These are phyloP conservation scores for Drosophila repletoides DNA, from an alignment of 1,140 invertebrate species.

Conservation along the genomic window DNA sequence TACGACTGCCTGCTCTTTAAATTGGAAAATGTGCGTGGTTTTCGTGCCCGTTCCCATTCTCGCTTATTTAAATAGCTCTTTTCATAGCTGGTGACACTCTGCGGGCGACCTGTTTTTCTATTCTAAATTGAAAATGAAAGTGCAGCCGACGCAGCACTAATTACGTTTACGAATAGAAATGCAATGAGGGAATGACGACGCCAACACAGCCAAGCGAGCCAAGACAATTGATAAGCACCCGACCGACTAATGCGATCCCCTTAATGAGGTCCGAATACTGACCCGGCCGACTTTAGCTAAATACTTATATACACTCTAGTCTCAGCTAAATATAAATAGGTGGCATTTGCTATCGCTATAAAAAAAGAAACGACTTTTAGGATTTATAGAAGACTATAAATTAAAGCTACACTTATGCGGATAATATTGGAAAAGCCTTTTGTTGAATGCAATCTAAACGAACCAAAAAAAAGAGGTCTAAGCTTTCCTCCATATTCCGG, in stretches of 20 bases:
- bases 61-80: conserved; percentile 27
- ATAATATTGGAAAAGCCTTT: too few species aligned
- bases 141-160: conserved; percentile 42
- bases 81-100: not conserved
- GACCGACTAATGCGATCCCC: not conserved
- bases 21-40: conserved; percentile 34
- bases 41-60: too few species aligned
- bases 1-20: conserved; percentile 30
- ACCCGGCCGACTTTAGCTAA: conserved; percentile 52
- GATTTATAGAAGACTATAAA: too few species aligned
- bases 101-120: conserved; percentile 65
- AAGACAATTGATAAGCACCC: conserved; percentile 55
- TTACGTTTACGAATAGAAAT: conserved; percentile 56
- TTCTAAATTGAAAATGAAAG: conserved; percentile 67
- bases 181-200: too few species aligned
- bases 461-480: too few species aligned
- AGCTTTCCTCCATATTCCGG: too few species aligned
- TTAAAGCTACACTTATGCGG: too few species aligned
- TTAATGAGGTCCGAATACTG: conserved; percentile 1
- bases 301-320: conserved; percentile 26
- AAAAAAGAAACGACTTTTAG: not conserved
- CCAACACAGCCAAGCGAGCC: not conserved
- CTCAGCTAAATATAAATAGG: conserved; percentile 53
- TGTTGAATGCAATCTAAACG: too few species aligned
- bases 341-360: conserved; percentile 42